Percentiles rank a stretch among this genome's conserved stretches.
phyloP scores from a whole-genome alignment of 2,797 vertebrate genomes.

The Coluber constrictor region DNA sequence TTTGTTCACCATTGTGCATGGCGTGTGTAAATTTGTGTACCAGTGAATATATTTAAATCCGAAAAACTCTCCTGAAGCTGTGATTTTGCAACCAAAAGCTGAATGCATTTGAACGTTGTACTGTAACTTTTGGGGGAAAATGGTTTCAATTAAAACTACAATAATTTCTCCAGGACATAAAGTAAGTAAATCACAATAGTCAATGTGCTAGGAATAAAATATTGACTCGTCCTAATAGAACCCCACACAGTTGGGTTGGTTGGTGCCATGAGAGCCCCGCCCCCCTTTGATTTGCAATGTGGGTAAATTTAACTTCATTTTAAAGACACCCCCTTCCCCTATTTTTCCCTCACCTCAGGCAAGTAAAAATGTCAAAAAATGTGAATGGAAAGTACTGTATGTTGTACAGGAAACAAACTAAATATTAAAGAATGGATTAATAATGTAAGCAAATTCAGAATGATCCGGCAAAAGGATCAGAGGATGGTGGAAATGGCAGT shows the following conservation, averaged over 20 bases:
- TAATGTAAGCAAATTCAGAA: background rate
- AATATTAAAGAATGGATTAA: background rate
- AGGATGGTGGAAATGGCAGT: background rate
- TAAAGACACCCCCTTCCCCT: background rate
- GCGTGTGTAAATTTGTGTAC: background rate
- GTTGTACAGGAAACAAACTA: background rate
- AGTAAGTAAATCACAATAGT: conserved; percentile 46
- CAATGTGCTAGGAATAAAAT: conserved; percentile 54
- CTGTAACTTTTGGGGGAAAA: conserved; percentile 42
- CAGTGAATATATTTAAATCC: background rate
- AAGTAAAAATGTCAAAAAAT: background rate
- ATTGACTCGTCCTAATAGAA: conserved; percentile 12
- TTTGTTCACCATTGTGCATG: background rate
- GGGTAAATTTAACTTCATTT: background rate
- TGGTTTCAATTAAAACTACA: conserved; percentile 48
- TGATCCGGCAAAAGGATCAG: conserved; percentile 11
- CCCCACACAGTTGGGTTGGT: background rate
- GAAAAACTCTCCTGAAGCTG: background rate
- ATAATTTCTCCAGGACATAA: conserved; percentile 54
- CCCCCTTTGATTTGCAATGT: background rate
- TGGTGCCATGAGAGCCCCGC: background rate
- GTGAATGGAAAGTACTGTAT: background rate
- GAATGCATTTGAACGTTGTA: conserved; percentile 6
- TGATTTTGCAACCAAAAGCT: conserved; percentile 20
- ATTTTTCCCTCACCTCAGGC: background rate